Percentiles rank a stretch among this genome's conserved stretches.
phyloP scores from a whole-genome alignment of 1,140 invertebrate species.

The Antheraea mylitta region DNA sequence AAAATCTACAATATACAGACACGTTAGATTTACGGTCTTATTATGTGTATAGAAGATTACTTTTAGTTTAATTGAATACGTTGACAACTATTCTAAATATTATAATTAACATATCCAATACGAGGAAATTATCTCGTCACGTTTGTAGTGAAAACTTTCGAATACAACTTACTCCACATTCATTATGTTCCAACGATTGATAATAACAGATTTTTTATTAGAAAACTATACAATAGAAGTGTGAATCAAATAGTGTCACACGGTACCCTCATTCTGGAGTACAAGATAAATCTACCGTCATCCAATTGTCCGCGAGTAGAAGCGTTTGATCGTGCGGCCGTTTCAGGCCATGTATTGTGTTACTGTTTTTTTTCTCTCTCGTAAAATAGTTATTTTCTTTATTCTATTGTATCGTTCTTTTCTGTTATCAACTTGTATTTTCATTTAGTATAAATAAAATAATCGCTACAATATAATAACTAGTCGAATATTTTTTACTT shows the following conservation, averaged over 20 bases:
- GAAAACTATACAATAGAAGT: background rate
- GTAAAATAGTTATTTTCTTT: background rate
- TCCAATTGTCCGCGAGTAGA: background rate
- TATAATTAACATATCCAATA: no score
- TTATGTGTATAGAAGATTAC: no score
- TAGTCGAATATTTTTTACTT: no score
- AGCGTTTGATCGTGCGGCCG: background rate
- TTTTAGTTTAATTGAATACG: no score
- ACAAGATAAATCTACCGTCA: constrained; percentile 2
- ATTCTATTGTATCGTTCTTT: background rate
- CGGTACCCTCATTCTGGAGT: background rate
- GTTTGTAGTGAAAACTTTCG: no score
- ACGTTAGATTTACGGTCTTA: no score
- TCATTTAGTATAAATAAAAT: background rate
- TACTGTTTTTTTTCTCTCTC: background rate
- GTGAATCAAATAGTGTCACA: background rate
- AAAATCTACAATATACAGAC: no score
- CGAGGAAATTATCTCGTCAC: no score
- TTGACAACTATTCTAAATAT: no score
- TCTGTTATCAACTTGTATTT: background rate
- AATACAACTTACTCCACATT: background rate
- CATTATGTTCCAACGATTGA: background rate
- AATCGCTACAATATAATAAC: background rate
- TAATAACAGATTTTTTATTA: background rate
- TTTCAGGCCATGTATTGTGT: background rate